Conservation (phyloP, 2,888 invertebrate species). For the Oxyscelio sp. region DNA sequence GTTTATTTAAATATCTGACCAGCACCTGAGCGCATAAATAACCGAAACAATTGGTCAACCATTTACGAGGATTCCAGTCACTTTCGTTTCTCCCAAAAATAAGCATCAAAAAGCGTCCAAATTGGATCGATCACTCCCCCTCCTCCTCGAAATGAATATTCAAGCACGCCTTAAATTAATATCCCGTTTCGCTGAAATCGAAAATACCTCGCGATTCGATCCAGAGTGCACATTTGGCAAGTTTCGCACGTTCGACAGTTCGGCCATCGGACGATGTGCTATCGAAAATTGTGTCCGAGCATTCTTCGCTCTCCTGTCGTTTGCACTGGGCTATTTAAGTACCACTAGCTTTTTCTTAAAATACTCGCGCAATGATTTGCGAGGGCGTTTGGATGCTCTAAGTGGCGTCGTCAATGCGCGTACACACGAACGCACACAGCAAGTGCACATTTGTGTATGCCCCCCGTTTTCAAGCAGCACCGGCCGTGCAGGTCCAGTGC, state of each 20-base stretch:
- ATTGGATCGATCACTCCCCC: not conserved
- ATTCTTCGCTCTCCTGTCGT: conserved; percentile 27
- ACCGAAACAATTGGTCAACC: too few relatives aligned
- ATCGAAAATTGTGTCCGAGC: conserved; percentile 30
- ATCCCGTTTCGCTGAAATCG: not conserved
- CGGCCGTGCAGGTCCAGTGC: conserved; percentile 64
- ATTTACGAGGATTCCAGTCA: too few relatives aligned
- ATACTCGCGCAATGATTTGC: conserved; percentile 68
- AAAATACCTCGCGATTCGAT: conserved; percentile 35
- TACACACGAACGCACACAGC: conserved; percentile 44
- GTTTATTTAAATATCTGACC: too few relatives aligned
- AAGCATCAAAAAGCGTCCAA: not conserved
- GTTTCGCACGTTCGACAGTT: conserved; percentile 38
- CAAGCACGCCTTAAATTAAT: not conserved
- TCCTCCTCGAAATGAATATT: not conserved
- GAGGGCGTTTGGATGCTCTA: conserved; percentile 65
- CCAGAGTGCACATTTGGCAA: conserved; percentile 41
- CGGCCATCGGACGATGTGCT: not conserved
- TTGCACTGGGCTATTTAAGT: conserved; percentile 58
- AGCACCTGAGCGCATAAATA: too few relatives aligned
- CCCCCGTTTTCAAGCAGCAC: conserved; percentile 37
- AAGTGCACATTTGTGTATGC: conserved; percentile 34
- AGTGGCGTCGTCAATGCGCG: conserved; percentile 61
- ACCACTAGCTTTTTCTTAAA: conserved; percentile 66
- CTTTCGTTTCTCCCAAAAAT: too few relatives aligned